Percentiles rank a stretch among this genome's conserved stretches.
phyloP scores from a whole-genome alignment of 2,888 invertebrate genomes.

The Drosophila eohydei region DNA sequence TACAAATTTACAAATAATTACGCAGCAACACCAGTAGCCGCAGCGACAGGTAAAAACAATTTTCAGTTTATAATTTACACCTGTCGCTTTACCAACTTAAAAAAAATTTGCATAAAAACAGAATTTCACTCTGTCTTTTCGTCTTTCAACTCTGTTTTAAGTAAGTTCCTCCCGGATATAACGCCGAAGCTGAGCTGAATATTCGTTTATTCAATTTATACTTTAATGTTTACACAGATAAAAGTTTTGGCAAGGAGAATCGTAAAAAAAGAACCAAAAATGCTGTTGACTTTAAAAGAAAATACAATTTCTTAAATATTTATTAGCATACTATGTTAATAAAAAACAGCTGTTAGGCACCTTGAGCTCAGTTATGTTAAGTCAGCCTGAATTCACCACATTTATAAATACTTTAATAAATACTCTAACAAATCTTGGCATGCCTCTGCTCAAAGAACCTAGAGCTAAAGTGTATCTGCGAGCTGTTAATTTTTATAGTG shows the following conservation, averaged over 20 bases:
- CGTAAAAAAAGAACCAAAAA: neutral
- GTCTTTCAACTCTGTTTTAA: constrained; percentile 1
- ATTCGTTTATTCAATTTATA: constrained; percentile 2
- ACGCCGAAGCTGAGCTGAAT: constrained; percentile 9
- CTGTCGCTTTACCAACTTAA: constrained; percentile 39
- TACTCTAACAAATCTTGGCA: too few relatives aligned
- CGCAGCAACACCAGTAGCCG: constrained; percentile 19
- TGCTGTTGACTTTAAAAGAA: neutral
- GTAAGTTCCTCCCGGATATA: constrained; percentile 26
- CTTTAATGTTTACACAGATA: neutral
- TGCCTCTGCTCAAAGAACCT: too few relatives aligned
- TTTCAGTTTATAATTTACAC: constrained; percentile 45
- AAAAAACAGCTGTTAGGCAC: neutral
- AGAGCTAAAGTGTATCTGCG: too few relatives aligned
- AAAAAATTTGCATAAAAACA: constrained; percentile 42
- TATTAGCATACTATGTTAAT: neutral
- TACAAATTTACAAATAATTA: constrained; percentile 53
- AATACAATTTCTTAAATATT: neutral
- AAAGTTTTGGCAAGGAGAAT: neutral
- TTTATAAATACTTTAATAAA: too few relatives aligned
- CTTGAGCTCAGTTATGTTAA: neutral
- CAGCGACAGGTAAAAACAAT: constrained; percentile 38
- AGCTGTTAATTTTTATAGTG: too few relatives aligned
- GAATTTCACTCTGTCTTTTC: constrained; percentile 29
- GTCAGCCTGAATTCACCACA: neutral